phyloP scores from a whole-genome alignment of 2,113 vertebrate genomes.

The Suncus etruscus region DNA sequence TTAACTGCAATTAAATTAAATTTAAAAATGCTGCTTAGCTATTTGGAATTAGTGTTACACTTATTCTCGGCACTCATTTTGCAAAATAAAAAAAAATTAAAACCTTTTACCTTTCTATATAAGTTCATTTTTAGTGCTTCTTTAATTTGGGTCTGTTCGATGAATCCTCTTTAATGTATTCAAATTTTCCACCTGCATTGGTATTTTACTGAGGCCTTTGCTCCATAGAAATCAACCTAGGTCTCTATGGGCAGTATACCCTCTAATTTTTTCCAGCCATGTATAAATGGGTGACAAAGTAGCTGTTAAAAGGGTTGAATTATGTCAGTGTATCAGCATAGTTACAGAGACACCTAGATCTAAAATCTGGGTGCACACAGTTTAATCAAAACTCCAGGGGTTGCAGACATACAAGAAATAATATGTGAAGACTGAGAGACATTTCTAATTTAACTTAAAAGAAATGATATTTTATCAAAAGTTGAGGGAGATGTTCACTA shows the following conservation, averaged over 20 bases:
- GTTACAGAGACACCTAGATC: slow-evolving; percentile 41
- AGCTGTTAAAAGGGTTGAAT: neutral
- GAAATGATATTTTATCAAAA: slow-evolving; percentile 51
- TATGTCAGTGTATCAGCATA: neutral
- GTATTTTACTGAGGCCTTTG: slow-evolving; percentile 56
- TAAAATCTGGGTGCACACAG: neutral
- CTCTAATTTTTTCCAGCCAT: slow-evolving; percentile 64
- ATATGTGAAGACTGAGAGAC: slow-evolving; percentile 1
- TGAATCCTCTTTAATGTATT: slow-evolving; percentile 69
- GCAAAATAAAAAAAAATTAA: slow-evolving; percentile 48
- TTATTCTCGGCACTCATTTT: neutral
- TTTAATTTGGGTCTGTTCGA: slow-evolving; percentile 34
- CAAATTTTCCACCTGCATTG: neutral
- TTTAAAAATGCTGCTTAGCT: neutral
- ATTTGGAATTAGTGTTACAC: slow-evolving; percentile 51
- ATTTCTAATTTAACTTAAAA: slow-evolving; percentile 32
- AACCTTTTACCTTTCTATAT: slow-evolving; percentile 21
- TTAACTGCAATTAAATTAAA: neutral
- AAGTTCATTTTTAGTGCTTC: slow-evolving; percentile 46
- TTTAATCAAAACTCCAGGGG: neutral
- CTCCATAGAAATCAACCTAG: neutral
- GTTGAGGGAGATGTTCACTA: slow-evolving; percentile 27
- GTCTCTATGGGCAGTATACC: neutral
- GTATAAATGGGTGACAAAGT: slow-evolving; percentile 15
- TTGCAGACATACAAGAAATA: slow-evolving; percentile 19